Evolutionary conservation across 1,140 invertebrate species (phyloP), one percentile per base, ranked within the genome.

Genomic region (Drosophila seguyi): DNA sequence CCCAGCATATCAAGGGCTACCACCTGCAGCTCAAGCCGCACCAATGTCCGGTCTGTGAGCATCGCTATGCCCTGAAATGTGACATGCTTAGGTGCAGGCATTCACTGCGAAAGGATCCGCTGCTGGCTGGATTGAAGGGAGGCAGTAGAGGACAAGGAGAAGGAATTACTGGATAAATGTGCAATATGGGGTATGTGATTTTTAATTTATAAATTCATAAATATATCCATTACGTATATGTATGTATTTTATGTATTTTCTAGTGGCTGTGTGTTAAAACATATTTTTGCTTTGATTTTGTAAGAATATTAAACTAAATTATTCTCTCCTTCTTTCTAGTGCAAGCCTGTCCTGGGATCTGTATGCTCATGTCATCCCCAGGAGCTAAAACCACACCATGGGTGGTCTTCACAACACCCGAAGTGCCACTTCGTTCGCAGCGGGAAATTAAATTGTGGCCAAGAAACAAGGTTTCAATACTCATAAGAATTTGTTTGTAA

Each of bases 71-170:
- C 27, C 74, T 93, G 36, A 93, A 93, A 74, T 81, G 92, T 55
- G 92, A 93, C 76, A 92, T 93, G 91, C 52, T 92, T 36, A 78
- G 92, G 20, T 93, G 92, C 62, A 83, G 82, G 31, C 91, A 92
- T 34, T 91, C 87, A 6, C 85, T 77, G 42, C 59, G 85, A 8
- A 74, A 77, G 11, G 63, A 14, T 60, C 16, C 27, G 0, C 6
- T n/a, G 25, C 25, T 20, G 38, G 10, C n/a, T 52, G 45, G 20
- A 59, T 4, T 27, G 29, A 38, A 3, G 4, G 13, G 36, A 42
- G 11, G 38, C 52, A 3, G 14, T 36, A 22, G 48, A 6, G 5
- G 0, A 50, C 11, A 8, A 3, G 11, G 13, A 22, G 10, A 13
- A 0, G 13, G 11, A 7, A 4, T 31, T 52, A 31, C 27, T 13